Conservation (phyloP, 2,113 vertebrate genomes). For the Arizona elegans region DNA sequence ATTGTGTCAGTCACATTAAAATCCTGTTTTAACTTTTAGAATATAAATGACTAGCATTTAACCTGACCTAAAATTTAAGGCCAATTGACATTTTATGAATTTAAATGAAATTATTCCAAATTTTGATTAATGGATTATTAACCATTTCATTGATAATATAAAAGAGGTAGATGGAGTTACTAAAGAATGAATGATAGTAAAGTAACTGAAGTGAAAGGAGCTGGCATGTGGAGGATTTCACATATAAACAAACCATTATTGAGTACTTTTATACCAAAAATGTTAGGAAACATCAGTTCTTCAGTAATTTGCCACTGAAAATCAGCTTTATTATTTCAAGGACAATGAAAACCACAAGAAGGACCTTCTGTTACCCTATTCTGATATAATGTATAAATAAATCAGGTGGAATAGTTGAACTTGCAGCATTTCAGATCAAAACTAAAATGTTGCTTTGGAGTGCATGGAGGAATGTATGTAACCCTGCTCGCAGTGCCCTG, state of each 20-base stretch:
- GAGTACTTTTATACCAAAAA: background rate
- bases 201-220: background rate
- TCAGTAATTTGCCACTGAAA: background rate
- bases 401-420: background rate
- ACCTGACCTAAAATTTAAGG: background rate
- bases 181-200: background rate
- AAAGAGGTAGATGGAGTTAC: background rate
- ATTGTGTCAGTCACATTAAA: background rate
- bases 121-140: background rate
- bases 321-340: background rate
- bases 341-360: background rate
- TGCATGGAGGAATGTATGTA: background rate
- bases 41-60: background rate
- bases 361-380: background rate
- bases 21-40: background rate
- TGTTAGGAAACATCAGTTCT: background rate
- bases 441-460: background rate
- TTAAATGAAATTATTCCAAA: background rate
- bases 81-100: background rate
- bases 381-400: background rate
- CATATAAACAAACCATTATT: background rate
- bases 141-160: background rate
- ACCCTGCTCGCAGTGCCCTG: background rate
- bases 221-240: background rate
- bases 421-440: background rate